phyloP scores from a whole-genome alignment of 2,113 vertebrate species.

The Podarcis cretensis region DNA sequence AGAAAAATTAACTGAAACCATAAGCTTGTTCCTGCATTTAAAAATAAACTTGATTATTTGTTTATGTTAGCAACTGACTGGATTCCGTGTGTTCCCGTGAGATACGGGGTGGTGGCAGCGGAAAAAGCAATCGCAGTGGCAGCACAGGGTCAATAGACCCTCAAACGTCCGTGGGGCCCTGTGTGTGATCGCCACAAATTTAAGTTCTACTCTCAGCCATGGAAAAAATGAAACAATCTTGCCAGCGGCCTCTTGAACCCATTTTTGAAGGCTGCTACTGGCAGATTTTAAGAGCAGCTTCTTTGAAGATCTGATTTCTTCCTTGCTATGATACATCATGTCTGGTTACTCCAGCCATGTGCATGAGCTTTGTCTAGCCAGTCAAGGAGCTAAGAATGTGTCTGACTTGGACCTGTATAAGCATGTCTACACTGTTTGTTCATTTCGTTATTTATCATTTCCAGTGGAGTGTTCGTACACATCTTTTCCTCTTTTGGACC shows the following conservation, averaged over 20 bases:
- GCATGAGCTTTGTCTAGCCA: neutral
- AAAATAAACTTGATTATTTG: too few relatives aligned
- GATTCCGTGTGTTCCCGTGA: too few relatives aligned
- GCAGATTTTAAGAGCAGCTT: neutral
- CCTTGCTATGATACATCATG: fast-evolving
- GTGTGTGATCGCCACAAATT: too few relatives aligned
- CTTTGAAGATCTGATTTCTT: neutral
- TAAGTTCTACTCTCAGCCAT: neutral
- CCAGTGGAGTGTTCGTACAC: neutral
- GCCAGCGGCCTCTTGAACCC: neutral
- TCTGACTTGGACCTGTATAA: neutral
- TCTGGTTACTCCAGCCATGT: neutral
- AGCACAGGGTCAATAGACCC: too few relatives aligned
- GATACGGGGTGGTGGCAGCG: too few relatives aligned
- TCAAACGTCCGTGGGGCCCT: too few relatives aligned
- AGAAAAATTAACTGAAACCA: too few relatives aligned
- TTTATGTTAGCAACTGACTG: too few relatives aligned
- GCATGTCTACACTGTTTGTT: neutral
- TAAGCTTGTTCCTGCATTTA: too few relatives aligned
- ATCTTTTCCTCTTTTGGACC: neutral
- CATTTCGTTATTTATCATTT: neutral
- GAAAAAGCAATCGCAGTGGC: too few relatives aligned
- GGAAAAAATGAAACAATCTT: neutral
- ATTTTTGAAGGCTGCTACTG: neutral
- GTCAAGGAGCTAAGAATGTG: neutral